phyloP scores from a whole-genome alignment of 2,113 vertebrate species.

The Leuciscus idus region DNA sequence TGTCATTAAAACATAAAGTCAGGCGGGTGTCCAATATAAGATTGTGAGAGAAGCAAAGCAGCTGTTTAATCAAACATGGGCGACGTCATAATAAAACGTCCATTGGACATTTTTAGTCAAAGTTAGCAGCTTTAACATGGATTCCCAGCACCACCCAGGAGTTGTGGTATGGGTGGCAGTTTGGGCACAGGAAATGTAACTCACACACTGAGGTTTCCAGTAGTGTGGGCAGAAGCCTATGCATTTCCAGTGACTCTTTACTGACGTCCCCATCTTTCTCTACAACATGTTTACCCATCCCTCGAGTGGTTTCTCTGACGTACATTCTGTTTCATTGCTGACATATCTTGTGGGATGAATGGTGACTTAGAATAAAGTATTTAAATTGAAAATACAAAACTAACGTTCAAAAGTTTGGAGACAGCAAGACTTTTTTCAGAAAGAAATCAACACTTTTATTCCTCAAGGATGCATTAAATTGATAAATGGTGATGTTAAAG shows the following conservation, averaged over 20 bases:
- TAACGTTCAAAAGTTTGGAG: neutral
- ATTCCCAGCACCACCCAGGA: slow-evolving; percentile 63
- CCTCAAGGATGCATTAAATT: neutral
- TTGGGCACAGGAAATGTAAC: slow-evolving; percentile 50
- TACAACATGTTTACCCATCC: slow-evolving; percentile 28
- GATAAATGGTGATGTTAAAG: neutral
- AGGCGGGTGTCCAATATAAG: slow-evolving; percentile 43
- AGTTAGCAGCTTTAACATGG: slow-evolving; percentile 53
- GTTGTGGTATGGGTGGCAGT: slow-evolving; percentile 59
- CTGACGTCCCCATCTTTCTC: slow-evolving; percentile 42
- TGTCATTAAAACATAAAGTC: slow-evolving; percentile 40
- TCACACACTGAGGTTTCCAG: slow-evolving; percentile 54
- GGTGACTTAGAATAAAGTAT: neutral
- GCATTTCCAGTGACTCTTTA: slow-evolving; percentile 47
- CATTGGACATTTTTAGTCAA: slow-evolving; percentile 59
- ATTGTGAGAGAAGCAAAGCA: slow-evolving; percentile 46
- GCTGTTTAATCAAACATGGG: slow-evolving; percentile 55
- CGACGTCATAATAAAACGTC: slow-evolving; percentile 50
- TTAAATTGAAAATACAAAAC: neutral
- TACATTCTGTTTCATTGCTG: neutral
- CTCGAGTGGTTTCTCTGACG: slow-evolving; percentile 10
- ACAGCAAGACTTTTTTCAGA: neutral
- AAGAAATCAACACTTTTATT: neutral
- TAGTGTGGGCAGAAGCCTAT: slow-evolving; percentile 51
- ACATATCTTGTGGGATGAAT: slow-evolving; percentile 22